Conservation (phyloP, 2,113 vertebrate genomes). For the Callorhinus ursinus region DNA sequence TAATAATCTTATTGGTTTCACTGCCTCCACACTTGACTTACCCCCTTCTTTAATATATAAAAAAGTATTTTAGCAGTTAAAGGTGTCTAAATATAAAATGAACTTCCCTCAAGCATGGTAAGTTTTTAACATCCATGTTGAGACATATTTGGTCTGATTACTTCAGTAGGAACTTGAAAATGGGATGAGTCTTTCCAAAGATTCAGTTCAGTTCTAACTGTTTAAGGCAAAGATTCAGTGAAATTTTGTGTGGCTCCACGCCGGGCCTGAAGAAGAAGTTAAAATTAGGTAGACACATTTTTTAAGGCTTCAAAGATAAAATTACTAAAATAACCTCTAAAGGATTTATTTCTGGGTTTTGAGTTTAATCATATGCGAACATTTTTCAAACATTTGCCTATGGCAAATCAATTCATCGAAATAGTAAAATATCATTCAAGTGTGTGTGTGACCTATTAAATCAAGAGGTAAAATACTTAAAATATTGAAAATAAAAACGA, state of each 20-base stretch:
- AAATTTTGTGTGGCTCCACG: not conserved
- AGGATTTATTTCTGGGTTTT: not conserved
- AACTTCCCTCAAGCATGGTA: not conserved
- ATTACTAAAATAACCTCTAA: not conserved
- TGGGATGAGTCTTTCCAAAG: not conserved
- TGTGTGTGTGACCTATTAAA: not conserved
- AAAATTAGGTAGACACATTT: not conserved
- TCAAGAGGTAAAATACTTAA: not conserved
- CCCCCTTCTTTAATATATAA: not conserved
- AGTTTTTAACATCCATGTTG: not conserved
- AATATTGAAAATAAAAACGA: conserved; percentile 20
- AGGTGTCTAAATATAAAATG: not conserved
- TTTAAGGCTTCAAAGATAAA: not conserved
- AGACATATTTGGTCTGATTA: not conserved
- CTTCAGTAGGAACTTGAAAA: not conserved
- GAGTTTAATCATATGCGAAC: not conserved
- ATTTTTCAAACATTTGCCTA: not conserved
- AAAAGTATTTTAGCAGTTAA: not conserved
- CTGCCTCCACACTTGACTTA: not conserved
- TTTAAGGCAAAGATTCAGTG: not conserved
- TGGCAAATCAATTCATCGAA: not conserved
- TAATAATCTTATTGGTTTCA: not conserved
- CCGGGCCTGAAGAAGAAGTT: not conserved
- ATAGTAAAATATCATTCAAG: not conserved
- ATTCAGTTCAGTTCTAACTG: not conserved